phyloP scores from a whole-genome alignment of 2,113 vertebrate species.

The Ctenodactylus gundi region DNA sequence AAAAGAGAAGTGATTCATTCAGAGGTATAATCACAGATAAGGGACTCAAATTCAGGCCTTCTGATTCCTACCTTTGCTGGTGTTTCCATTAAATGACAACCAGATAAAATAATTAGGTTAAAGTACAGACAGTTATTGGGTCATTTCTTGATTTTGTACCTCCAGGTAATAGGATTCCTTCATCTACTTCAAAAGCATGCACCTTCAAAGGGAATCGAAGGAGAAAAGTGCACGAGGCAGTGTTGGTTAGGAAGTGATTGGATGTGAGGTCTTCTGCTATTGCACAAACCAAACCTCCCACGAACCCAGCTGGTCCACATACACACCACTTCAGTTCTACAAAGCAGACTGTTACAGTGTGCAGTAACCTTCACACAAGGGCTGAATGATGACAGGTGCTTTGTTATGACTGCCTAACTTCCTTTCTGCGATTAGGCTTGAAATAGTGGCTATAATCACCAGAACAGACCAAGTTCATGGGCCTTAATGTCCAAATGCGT shows the following conservation, averaged over 20 bases:
- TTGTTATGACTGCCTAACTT: conserved; percentile 57
- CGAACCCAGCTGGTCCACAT: not conserved
- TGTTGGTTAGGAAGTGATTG: not conserved
- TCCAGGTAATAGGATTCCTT: not conserved
- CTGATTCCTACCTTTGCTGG: not conserved
- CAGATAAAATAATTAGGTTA: not conserved
- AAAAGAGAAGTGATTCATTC: not conserved
- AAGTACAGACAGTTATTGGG: not conserved
- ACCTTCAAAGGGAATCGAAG: conserved; percentile 26
- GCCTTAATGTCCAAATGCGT: conserved; percentile 56
- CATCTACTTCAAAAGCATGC: conserved; percentile 10
- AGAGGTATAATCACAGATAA: not conserved
- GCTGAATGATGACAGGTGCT: not conserved
- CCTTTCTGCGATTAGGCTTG: conserved; percentile 67
- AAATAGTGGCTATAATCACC: conserved; percentile 66
- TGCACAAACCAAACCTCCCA: not conserved
- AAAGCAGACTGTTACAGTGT: not conserved
- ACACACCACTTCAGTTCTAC: not conserved
- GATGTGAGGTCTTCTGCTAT: not conserved
- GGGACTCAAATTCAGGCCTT: not conserved
- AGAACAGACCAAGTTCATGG: conserved; percentile 65
- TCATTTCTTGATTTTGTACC: not conserved
- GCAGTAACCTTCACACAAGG: not conserved
- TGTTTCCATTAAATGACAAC: conserved; percentile 15
- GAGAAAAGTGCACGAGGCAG: not conserved